Percentiles rank a stretch among this genome's conserved stretches.
Conservation (phyloP, 2,888 invertebrate species). For the Synergus gifuensis region DNA sequence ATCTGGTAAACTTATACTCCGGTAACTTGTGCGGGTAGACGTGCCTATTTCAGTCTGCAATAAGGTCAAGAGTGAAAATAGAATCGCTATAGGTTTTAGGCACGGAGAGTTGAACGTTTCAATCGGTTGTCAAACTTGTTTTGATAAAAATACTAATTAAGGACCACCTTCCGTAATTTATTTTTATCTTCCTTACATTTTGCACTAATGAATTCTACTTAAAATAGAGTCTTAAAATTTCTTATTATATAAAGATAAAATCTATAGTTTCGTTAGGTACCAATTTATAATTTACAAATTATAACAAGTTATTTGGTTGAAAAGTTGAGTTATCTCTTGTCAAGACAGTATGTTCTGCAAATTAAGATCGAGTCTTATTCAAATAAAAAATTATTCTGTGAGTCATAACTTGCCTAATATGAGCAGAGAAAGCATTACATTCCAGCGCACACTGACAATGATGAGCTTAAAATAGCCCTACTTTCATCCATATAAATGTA, state of each 20-base stretch:
- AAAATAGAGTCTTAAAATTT: background rate
- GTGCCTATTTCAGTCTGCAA: conserved; percentile 47
- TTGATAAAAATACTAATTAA: background rate
- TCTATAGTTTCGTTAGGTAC: background rate
- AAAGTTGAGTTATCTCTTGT: background rate
- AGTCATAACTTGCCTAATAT: background rate
- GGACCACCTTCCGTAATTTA: background rate
- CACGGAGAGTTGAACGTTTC: background rate
- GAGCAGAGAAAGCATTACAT: conserved; percentile 9
- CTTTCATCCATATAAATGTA: background rate
- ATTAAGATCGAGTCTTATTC: background rate
- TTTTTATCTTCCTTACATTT: background rate
- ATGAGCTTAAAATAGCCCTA: background rate
- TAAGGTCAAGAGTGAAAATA: conserved; percentile 60
- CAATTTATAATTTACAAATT: background rate
- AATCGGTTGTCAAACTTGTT: background rate
- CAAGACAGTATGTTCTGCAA: background rate
- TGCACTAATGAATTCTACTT: background rate
- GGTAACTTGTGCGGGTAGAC: conserved; percentile 20
- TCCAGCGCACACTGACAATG: background rate
- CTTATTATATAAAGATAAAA: background rate
- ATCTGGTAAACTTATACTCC: conserved; percentile 37
- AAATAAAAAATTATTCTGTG: conserved; percentile 1
- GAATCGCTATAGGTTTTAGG: conserved; percentile 19
- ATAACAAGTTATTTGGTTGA: background rate